Base-by-base conservation (phyloP, 37 sponge, comb jelly and placozoan species). In the Haliclona indistincta region DNA sequence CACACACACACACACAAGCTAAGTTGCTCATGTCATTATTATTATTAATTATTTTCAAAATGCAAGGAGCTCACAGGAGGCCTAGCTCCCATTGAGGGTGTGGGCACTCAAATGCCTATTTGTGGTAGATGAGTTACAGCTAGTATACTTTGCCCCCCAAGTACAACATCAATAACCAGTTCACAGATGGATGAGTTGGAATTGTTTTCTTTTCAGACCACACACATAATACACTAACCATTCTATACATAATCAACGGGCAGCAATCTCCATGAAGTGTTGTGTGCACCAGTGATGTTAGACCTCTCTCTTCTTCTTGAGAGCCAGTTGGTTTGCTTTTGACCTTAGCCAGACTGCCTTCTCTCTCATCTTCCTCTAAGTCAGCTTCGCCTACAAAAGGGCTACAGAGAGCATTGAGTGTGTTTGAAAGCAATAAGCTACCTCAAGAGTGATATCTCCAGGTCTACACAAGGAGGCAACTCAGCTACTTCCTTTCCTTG, bases 381-480 rank as follows among this genome's bases (percentile, higher is more conserved):
- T 47, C 49, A 47, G 8, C 13, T 47, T 47, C 49, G 13, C 13
- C 13, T 8, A 13, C 49, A 13, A 47, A 47, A 17, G 49, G 49
- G 49, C 49, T 47, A 47, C 49, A 47, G 49, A 17, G 49, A 47
- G 49, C 8, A 17, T 47, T 47, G 49, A 47, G 8, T 47, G 8
- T 47, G 13, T 17, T 8, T 47, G 49, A 47, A 47, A 47, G 13
- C 13, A 17, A 13, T 47, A 13, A 47, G 49, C 60, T 23, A 72
- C 85, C 79, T 85, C 52, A 85, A 64, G 13, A 85, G 54, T 38
- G 85, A 77, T 13, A 85, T 34, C 65, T 73, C 71, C 30, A 85
- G 66, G 25, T 85, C 85, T 0, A 73, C 67, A n/a, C 78, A 78
- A 0, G 71, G 32, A 43, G 85, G 85, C 35, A 85, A 85, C 53